A percentile compares a stretch with the other conserved stretches of the same genome.
Evolutionary conservation across 2,888 invertebrate genomes (phyloP).

Genomic region (Tuberolachnus salignus): DNA sequence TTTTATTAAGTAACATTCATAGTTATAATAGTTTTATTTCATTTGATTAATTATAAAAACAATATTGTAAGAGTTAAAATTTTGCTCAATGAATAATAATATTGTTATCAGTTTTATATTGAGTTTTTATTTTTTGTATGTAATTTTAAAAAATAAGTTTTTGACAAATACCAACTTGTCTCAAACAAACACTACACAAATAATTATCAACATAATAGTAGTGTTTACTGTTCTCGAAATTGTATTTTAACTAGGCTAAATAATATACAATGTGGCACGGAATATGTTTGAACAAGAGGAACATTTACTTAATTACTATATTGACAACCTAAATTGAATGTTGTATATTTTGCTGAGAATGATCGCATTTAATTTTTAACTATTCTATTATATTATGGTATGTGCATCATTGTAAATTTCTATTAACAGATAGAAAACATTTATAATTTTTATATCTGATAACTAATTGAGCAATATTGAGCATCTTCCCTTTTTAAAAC

Average conservation of each 20-base stretch:
- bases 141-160: no score
- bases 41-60: not conserved
- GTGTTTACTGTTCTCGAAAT: not conserved
- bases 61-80: not conserved
- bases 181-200: not conserved
- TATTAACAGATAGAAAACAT: not conserved
- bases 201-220: not conserved
- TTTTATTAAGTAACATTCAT: not conserved
- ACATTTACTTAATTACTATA: constrained; percentile 2
- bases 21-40: not conserved
- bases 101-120: not conserved
- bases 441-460: not conserved
- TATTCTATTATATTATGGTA: not conserved
- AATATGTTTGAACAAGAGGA: constrained; percentile 29
- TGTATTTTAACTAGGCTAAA: not conserved
- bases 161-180: no score
- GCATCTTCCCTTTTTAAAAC: constrained; percentile 13
- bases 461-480: constrained; percentile 50
- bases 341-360: not conserved
- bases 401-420: not conserved
- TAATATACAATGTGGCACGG: not conserved
- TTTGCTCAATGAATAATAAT: not conserved
- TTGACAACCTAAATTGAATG: not conserved
- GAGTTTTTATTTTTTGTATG: not conserved
- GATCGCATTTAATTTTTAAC: not conserved